Base-by-base conservation (phyloP, 2,888 invertebrate species). In the Hylaea fasciaria region DNA sequence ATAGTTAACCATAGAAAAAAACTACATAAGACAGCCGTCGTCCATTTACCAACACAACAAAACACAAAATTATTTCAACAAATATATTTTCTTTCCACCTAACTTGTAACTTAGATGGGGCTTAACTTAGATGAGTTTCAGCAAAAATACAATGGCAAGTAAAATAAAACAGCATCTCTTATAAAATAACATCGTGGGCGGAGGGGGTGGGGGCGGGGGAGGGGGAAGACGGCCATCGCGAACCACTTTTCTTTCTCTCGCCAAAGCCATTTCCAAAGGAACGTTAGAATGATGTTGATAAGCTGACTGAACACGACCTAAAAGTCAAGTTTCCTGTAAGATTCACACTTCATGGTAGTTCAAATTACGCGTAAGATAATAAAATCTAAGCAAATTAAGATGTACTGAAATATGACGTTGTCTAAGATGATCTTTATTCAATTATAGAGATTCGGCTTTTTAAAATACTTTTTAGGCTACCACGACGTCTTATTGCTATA, bases 201-300 rank as follows among this genome's bases (percentile, higher is more conserved):
- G 67, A 64, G 70, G 70, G 52, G 62, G 66, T 62, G 64, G 68
- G 39, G 62, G 58, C 49, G 56, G 57, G 54, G 61, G 64, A 66
- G 63, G 60, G 73, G 66, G 71, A 70, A 65, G 73, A 64, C 73
- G 79, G 81, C 78, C 80, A 79, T 78, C 78, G 78, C 72, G 80
- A 80, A 80, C 82, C 83, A 84, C 82, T 85, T 85, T 86, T 87
- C 86, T 87, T 87, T 87, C 86, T 85, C 84, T 86, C 85, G 86
- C 85, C 85, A 80, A 76, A 79, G 79, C 77, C 79, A 75, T 80
- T 78, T 77, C 82, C 71, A 77, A 80, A 79, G 78, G 77, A 73
- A 57, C 59, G 70, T 3, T 5, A 51, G 75, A 37, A 35, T 76
- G 54, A 14, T 68, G 49, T 77, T 84, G 89, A 88, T 70, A 71